Percentiles rank a stretch among this genome's conserved stretches.
Conservation (phyloP, 2,113 vertebrate genomes). For the Apodemus speciosus region DNA sequence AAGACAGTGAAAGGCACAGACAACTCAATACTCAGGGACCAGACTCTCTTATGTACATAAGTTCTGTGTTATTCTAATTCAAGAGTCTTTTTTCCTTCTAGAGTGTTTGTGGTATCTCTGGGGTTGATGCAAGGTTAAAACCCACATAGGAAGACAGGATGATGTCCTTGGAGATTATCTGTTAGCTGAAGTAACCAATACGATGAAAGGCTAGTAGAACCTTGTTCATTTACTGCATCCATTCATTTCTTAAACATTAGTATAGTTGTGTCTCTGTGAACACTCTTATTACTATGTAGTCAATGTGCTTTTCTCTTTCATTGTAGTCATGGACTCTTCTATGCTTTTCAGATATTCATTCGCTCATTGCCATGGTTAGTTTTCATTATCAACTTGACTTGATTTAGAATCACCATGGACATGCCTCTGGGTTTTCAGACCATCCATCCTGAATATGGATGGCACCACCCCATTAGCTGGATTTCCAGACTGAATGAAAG, state of each 20-base stretch:
- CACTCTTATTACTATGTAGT: not conserved
- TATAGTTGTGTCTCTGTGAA: not conserved
- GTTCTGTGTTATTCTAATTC: slow-evolving; percentile 22
- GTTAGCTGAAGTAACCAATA: not conserved
- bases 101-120: slow-evolving; percentile 18
- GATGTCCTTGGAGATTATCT: not conserved
- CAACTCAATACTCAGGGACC: not conserved
- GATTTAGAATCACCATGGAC: not conserved
- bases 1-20: not conserved
- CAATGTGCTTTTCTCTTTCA: not conserved
- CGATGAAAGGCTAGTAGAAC: not conserved
- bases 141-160: not conserved
- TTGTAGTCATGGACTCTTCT: not conserved
- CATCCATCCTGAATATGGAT: not conserved
- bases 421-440: not conserved
- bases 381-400: not conserved
- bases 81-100: not conserved
- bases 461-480: not conserved
- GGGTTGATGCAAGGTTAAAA: not conserved
- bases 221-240: not conserved
- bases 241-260: not conserved
- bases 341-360: not conserved
- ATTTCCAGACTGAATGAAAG: not conserved
- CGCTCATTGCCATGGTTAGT: not conserved
- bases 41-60: slow-evolving; percentile 1